Percentiles rank a stretch among this genome's conserved stretches.
These are phyloP conservation scores for Lasius fuliginosus DNA, from an alignment of 2,888 invertebrate genomes.

Conservation along the genomic window DNA sequence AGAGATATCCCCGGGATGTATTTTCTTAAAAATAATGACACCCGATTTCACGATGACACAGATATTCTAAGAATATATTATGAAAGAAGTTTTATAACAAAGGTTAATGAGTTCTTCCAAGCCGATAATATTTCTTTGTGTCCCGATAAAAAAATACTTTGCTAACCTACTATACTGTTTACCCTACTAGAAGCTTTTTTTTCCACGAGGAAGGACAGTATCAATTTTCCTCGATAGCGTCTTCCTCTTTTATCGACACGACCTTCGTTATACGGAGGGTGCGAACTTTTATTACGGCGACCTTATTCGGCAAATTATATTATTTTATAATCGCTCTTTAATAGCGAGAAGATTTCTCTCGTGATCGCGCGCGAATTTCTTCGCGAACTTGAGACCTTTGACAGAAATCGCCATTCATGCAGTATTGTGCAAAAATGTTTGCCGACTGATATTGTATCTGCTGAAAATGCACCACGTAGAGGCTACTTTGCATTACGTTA, in stretches of 20 bases:
- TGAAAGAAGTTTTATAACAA: constrained; percentile 25
- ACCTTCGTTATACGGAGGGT: constrained; percentile 37
- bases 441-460: constrained; percentile 13
- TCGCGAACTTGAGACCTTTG: background rate
- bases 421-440: constrained; percentile 31
- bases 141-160: constrained; percentile 46
- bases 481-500: constrained; percentile 19
- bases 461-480: background rate
- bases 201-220: constrained; percentile 36
- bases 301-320: constrained; percentile 43
- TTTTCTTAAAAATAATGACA: constrained; percentile 19
- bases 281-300: constrained; percentile 47
- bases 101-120: constrained; percentile 45
- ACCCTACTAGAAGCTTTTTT: constrained; percentile 45
- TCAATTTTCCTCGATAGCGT: constrained; percentile 41
- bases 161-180: constrained; percentile 43
- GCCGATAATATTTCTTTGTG: constrained; percentile 41
- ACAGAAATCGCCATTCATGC: background rate
- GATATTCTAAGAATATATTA: constrained; percentile 31
- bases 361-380: background rate
- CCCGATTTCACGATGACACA: background rate
- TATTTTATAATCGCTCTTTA: constrained; percentile 42
- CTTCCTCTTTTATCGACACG: constrained; percentile 47
- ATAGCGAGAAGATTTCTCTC: constrained; percentile 9
- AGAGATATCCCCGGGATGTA: background rate